These are phyloP conservation scores for Esox niger DNA, from an alignment of 2,113 vertebrate genomes.

Conservation along the genomic window DNA sequence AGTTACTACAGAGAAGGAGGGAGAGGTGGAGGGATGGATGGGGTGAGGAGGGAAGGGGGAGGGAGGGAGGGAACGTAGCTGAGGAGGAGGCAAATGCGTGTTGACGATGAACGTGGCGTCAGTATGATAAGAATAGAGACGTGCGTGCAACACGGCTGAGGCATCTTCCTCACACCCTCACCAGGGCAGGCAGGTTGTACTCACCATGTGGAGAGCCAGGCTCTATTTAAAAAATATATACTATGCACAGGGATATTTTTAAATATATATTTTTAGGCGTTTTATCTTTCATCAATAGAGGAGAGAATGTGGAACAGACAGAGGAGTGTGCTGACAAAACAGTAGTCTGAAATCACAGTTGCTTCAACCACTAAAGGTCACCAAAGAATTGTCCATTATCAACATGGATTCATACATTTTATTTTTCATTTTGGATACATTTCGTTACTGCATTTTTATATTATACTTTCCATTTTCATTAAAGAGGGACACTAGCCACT, in stretches of 20 bases:
- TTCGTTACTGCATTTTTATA: background rate
- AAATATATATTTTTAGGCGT: too few relatives aligned
- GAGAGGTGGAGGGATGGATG: slow-evolving; percentile 55
- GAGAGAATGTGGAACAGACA: too few relatives aligned
- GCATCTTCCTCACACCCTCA: slow-evolving; percentile 75
- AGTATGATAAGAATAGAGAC: slow-evolving; percentile 80
- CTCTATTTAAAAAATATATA: too few relatives aligned
- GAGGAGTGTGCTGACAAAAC: too few relatives aligned
- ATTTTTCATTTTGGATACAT: slow-evolving; percentile 20
- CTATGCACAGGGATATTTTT: too few relatives aligned
- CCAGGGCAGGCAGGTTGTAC: slow-evolving; percentile 53
- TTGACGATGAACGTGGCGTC: slow-evolving; percentile 79
- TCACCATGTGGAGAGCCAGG: slow-evolving; percentile 25
- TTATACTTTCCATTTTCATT: too few relatives aligned
- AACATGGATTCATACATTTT: slow-evolving; percentile 23
- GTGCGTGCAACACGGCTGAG: slow-evolving; percentile 73
- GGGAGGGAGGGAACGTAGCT: slow-evolving; percentile 64
- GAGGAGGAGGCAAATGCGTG: slow-evolving; percentile 71
- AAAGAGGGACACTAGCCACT: too few relatives aligned
- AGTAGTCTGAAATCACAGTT: too few relatives aligned
- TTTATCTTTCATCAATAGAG: too few relatives aligned
- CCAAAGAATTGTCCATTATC: background rate
- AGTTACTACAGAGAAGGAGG: slow-evolving; percentile 70
- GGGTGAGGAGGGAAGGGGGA: slow-evolving; percentile 28
- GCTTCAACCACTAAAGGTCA: too few relatives aligned